Evolutionary conservation across 1,140 invertebrate species (phyloP).

Genomic region (Meloidogyne chitwoodi): DNA sequence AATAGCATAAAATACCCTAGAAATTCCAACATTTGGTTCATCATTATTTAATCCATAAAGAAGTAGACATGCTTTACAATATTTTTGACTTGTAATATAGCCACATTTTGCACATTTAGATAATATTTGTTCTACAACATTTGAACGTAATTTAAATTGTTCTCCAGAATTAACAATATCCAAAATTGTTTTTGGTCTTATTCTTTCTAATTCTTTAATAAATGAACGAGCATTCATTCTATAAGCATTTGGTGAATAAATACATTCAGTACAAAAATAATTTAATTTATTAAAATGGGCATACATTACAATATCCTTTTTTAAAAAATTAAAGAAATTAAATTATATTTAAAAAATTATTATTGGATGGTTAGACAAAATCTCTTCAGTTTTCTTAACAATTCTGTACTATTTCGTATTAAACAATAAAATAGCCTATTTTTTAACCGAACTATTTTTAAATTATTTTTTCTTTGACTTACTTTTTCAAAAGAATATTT

Average conservation of each 20-base stretch:
- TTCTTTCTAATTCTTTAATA: slow-evolving; percentile 88
- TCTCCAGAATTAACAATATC: slow-evolving; percentile 97
- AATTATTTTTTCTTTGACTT: background rate
- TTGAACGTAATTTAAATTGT: slow-evolving; percentile 70
- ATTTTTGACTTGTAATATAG: slow-evolving; percentile 87
- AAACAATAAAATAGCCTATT: too few relatives aligned
- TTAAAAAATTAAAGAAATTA: background rate
- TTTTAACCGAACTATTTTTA: too few relatives aligned
- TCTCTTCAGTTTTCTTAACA: too few relatives aligned
- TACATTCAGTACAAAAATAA: slow-evolving; percentile 98
- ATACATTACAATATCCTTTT: slow-evolving; percentile 89
- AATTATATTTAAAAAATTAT: background rate
- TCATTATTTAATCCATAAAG: slow-evolving; percentile 78
- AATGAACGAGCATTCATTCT: slow-evolving; percentile 68
- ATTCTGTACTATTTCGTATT: too few relatives aligned
- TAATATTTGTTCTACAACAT: slow-evolving; percentile 18
- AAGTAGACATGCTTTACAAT: slow-evolving; percentile 93
- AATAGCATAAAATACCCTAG: background rate
- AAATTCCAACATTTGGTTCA: background rate
- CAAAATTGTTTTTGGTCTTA: slow-evolving; percentile 76
- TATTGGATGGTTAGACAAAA: too few relatives aligned
- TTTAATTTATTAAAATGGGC: slow-evolving; percentile 81
- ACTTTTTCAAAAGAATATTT: slow-evolving; percentile 96
- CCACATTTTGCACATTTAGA: slow-evolving; percentile 75
- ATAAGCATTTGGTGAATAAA: slow-evolving; percentile 97